Evolutionary conservation across 2,888 invertebrate species (phyloP).

Genomic region (Caradrina kadenii): DNA sequence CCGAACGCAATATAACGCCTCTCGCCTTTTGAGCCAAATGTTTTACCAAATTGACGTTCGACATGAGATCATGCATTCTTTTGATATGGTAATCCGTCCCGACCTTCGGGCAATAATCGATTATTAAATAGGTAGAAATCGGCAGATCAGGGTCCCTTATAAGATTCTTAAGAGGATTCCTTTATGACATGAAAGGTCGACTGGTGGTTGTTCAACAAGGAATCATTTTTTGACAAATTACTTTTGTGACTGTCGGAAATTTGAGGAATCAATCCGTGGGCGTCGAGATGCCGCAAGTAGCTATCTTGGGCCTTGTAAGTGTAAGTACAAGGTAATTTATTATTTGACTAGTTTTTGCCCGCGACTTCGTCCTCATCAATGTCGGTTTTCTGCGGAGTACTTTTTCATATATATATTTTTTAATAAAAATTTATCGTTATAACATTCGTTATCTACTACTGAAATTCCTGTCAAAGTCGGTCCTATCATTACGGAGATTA

Average conservation of each 20-base stretch:
- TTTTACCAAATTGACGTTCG: constrained; percentile 84
- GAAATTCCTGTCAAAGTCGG: too few species aligned
- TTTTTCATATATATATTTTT: too few species aligned
- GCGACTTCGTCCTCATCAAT: too few species aligned
- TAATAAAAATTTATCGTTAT: too few species aligned
- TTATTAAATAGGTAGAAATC: constrained; percentile 87
- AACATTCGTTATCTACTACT: too few species aligned
- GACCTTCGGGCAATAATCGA: constrained; percentile 85
- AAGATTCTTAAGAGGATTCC: constrained; percentile 79
- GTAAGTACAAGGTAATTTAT: constrained; percentile 23
- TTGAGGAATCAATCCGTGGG: constrained; percentile 19
- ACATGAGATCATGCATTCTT: constrained; percentile 85
- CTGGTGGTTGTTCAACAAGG: constrained; percentile 67
- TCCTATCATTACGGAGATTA: too few species aligned
- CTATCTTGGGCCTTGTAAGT: constrained; percentile 23
- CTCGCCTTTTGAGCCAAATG: constrained; percentile 77
- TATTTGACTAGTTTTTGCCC: constrained; percentile 4
- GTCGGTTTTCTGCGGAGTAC: too few species aligned
- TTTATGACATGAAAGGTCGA: constrained; percentile 78
- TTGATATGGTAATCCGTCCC: constrained; percentile 88
- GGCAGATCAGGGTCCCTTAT: constrained; percentile 78
- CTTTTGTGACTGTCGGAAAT: constrained; percentile 44
- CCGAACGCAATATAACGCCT: constrained; percentile 73
- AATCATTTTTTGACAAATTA: constrained; percentile 63
- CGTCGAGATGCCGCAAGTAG: constrained; percentile 34